phyloP scores from a whole-genome alignment of 2,797 vertebrate species.

The Petrocephalus sullivani region DNA sequence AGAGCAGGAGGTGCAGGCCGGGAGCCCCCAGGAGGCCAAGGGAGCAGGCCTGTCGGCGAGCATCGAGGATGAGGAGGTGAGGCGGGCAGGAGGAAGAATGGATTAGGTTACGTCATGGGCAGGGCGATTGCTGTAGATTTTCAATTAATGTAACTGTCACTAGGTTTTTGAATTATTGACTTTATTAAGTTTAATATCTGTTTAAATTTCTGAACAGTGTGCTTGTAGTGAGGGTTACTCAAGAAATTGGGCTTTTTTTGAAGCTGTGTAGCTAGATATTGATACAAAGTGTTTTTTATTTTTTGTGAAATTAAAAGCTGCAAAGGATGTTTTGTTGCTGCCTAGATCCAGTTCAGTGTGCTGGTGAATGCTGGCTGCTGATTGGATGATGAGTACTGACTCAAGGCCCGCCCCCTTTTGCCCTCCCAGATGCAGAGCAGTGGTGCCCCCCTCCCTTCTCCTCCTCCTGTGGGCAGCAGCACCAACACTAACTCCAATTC shows the following conservation, averaged over 20 bases:
- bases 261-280: background rate
- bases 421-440: constrained; percentile 68
- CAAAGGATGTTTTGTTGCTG: background rate
- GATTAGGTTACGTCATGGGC: constrained; percentile 27
- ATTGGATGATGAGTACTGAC: background rate
- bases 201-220: background rate
- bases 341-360: background rate
- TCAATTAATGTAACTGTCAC: background rate
- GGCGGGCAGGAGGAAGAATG: constrained; percentile 57
- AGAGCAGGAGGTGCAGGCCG: constrained; percentile 69
- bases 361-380: background rate
- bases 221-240: background rate
- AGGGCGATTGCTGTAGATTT: background rate
- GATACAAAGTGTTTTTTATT: background rate
- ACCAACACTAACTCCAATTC: constrained; percentile 28
- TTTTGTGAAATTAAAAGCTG: background rate
- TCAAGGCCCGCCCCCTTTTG: background rate
- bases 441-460: constrained; percentile 47
- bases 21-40: constrained; percentile 45
- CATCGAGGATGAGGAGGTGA: constrained; percentile 33
- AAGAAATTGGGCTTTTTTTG: background rate
- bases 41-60: constrained; percentile 39
- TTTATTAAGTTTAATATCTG: background rate
- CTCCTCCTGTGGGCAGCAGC: constrained; percentile 41
- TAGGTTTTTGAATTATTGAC: background rate